These are phyloP conservation scores for Vespertilio murinus DNA, from an alignment of 2,797 vertebrate species.

Conservation along the genomic window DNA sequence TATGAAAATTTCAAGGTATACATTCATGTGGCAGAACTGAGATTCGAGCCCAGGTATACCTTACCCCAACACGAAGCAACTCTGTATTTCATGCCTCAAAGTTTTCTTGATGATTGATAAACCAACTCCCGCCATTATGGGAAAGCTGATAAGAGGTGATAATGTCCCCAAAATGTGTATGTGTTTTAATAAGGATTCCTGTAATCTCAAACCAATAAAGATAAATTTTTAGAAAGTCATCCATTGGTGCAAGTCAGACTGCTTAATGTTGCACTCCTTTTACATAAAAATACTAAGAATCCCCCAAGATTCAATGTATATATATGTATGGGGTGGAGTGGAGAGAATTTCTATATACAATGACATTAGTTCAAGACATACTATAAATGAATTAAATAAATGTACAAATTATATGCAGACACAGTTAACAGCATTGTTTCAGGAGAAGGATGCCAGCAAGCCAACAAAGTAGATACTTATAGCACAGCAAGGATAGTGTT, in stretches of 20 bases:
- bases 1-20: neutral
- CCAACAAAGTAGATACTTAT: neutral
- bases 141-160: neutral
- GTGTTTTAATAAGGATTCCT: slow-evolving; percentile 13
- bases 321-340: neutral
- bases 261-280: neutral
- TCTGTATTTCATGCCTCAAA: neutral
- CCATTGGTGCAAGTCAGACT: neutral
- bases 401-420: neutral
- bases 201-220: neutral
- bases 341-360: neutral
- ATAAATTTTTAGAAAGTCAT: neutral
- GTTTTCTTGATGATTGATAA: neutral
- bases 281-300: neutral
- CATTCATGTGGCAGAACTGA: neutral
- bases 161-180: neutral
- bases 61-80: neutral
- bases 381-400: neutral
- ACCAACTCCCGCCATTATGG: neutral
- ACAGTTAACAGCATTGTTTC: neutral
- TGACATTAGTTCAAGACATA: neutral
- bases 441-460: neutral
- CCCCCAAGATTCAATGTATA: neutral
- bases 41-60: neutral
- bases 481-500: neutral